These are phyloP conservation scores for Peromyscus attwateri DNA, from an alignment of 2,797 vertebrate species.

Conservation along the genomic window DNA sequence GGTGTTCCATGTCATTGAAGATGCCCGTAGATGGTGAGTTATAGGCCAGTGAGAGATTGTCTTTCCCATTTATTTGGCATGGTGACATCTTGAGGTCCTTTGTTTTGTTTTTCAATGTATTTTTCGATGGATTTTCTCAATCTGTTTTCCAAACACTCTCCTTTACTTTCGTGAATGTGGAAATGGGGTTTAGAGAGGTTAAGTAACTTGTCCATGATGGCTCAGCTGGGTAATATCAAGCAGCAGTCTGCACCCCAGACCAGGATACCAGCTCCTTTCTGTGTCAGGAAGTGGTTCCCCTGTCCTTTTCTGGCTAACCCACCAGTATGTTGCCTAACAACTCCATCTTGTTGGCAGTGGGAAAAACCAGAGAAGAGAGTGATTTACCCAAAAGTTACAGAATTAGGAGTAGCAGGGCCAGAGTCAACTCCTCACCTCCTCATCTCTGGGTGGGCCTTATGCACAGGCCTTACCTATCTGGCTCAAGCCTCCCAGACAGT, in stretches of 20 bases:
- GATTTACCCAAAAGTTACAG: neutral
- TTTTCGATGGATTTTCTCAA: neutral
- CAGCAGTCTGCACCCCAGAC: neutral
- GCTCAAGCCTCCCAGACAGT: neutral
- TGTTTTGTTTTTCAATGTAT: neutral
- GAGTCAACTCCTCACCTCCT: neutral
- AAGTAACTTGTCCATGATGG: neutral
- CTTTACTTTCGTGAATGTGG: neutral
- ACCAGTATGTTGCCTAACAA: neutral
- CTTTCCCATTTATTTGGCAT: neutral
- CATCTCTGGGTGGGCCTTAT: neutral
- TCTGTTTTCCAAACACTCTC: neutral
- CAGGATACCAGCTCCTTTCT: neutral
- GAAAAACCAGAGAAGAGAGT: neutral
- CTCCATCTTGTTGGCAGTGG: slow-evolving; percentile 30
- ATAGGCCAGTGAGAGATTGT: too few relatives aligned
- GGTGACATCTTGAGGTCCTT: neutral
- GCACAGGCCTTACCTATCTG: neutral
- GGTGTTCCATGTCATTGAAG: neutral
- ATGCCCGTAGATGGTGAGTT: neutral
- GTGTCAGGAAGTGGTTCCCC: neutral
- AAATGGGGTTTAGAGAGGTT: neutral
- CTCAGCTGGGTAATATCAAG: neutral
- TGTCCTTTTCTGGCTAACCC: slow-evolving; percentile 26
- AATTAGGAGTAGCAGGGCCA: neutral